Evolutionary conservation across 2,888 invertebrate species (phyloP).

Genomic region (Tinea semifulvella): DNA sequence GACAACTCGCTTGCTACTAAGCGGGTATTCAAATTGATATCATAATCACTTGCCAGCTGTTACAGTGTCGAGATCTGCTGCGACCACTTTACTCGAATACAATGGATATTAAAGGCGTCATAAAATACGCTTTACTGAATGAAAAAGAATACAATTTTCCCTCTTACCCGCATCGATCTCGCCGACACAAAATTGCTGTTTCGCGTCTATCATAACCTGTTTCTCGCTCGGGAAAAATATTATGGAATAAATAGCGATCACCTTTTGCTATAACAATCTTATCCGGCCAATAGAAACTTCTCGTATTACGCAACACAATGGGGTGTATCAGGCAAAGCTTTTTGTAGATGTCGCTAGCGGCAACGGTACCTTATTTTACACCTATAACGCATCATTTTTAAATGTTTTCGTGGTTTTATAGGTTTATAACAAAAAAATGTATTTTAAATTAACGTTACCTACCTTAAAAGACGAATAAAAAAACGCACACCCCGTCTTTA

Average conservation of each 20-base stretch:
- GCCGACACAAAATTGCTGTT: slow-evolving; percentile 4
- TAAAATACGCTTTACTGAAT: slow-evolving; percentile 9
- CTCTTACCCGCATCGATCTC: not conserved
- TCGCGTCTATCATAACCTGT: slow-evolving; percentile 6
- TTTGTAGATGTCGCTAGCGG: too few relatives aligned
- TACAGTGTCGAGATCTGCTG: not conserved
- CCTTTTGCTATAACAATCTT: too few relatives aligned
- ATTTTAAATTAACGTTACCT: too few relatives aligned
- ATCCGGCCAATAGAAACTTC: too few relatives aligned
- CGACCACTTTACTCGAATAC: slow-evolving; percentile 2
- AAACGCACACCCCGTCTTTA: too few relatives aligned
- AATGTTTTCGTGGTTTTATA: too few relatives aligned
- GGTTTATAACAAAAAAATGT: too few relatives aligned
- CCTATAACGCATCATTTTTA: too few relatives aligned
- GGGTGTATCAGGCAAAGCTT: too few relatives aligned
- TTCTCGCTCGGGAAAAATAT: slow-evolving; percentile 1
- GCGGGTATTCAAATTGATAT: not conserved
- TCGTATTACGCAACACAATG: too few relatives aligned
- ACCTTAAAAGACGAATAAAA: too few relatives aligned
- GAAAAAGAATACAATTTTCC: slow-evolving; percentile 9
- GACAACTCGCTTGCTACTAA: slow-evolving; percentile 6
- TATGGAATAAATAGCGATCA: not conserved
- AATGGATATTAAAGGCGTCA: slow-evolving; percentile 9
- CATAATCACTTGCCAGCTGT: slow-evolving; percentile 1
- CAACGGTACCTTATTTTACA: too few relatives aligned